Base-by-base conservation (phyloP, 2,113 vertebrate genomes). In the Megalops atlanticus region DNA sequence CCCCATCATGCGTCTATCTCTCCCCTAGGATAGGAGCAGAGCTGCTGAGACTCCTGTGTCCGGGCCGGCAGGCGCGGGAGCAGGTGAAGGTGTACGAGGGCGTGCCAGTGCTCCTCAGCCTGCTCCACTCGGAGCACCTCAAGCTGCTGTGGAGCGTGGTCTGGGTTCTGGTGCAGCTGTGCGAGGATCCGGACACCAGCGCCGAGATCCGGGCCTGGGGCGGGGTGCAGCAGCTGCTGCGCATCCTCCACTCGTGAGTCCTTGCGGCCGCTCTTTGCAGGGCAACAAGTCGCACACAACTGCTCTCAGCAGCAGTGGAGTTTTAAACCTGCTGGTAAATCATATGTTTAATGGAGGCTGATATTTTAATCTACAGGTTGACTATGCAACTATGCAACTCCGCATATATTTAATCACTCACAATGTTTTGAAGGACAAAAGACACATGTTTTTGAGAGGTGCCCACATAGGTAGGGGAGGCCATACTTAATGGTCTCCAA, bases 151-250 rank as follows among this genome's bases (percentile, higher is more conserved):
- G 96, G 95, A 98, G 95, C 31, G 39, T 94, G 0, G 91, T 94
- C 74, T 98, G 97, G 96, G 92, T 96, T 79, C 92, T 98, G 84
- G 96, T 97, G 11, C 97, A 98, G 90, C 88, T 99, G 70, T 98
- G 96, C 2, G 94, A 97, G 90, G 95, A 97, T 41, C 92, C 94
- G 0, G 93, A 96, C 77, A 91, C 92, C 87, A 94, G 95, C 33
- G 84, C 87, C 0, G 96, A 97, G 91, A 96, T 98, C 39, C 86
- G 90, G 11, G 91, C 94, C 45, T 98, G 95, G 96, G 97, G 96
- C 0, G 96, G 96, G n/a, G 94, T 97, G 86, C 96, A 95, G 86
- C 95, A 97, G 74, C 93, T 98, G 14, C 95, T 98, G 74, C 93
- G 94, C 68, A 91, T 99, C 82, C 91, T 98, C 16, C 86, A 88